These are phyloP conservation scores for Aegotheles bennettii DNA, from an alignment of 2,113 vertebrate species.

Conservation along the genomic window DNA sequence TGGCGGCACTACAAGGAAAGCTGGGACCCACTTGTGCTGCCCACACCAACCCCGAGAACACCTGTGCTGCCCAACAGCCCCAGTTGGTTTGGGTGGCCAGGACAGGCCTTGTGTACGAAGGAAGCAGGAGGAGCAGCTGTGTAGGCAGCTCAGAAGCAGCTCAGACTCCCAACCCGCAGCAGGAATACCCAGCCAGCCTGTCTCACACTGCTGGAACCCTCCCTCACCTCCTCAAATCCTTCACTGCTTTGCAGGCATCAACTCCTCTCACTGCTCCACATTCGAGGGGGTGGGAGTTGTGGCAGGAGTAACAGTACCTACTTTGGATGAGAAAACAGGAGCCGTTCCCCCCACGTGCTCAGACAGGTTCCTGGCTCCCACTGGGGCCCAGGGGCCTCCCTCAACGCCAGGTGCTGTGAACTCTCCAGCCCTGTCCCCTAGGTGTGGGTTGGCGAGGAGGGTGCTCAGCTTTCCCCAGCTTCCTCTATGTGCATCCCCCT, in stretches of 20 bases:
- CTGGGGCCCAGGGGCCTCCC: background rate
- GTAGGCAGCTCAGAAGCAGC: background rate
- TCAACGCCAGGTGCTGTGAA: background rate
- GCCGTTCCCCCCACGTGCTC: background rate
- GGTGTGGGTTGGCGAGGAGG: fast-evolving
- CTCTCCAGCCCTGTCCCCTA: background rate
- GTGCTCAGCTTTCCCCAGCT: background rate
- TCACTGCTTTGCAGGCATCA: background rate
- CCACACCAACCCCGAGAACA: background rate
- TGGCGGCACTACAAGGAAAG: background rate
- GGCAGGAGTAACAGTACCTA: background rate
- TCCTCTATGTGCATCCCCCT: background rate
- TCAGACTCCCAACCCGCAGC: background rate
- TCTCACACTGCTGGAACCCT: background rate
- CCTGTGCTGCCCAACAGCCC: background rate
- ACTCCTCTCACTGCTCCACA: background rate
- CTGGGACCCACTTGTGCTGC: background rate
- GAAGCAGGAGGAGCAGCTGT: fast-evolving
- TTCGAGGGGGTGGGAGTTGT: background rate
- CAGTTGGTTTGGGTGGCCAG: background rate
- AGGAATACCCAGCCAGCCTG: background rate
- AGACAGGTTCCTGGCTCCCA: background rate
- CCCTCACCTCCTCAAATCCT: background rate
- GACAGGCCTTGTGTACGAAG: background rate
- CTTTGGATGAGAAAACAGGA: fast-evolving